Evolutionary conservation across 2,113 vertebrate genomes (phyloP), one percentile per base, ranked within the genome.

Genomic region (Cepphus grylle): DNA sequence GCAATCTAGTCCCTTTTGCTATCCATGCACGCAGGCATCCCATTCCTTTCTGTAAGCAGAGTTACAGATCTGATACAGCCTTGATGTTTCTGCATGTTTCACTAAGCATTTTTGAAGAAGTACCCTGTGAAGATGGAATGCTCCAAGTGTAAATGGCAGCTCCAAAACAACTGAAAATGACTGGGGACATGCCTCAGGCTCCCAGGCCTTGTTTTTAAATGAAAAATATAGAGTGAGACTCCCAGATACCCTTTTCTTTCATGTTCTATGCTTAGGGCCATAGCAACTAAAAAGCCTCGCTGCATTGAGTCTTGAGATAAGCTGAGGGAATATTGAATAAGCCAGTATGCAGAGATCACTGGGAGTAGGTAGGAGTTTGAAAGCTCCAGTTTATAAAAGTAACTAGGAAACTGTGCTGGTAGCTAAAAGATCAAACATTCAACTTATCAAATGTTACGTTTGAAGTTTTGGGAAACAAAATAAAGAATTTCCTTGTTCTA

Each of bases 371-470:
- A 92, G 88, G 70, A 95, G 76, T 90, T 93, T 82, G 96, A 91
- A 94, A 95, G 93, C 86, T 97, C 56, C 61, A 72, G 82, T 95
- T 97, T 96, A 91, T 94, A 93, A 83, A 97, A 91, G 94, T 93
- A 97, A 95, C 88, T 84, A 91, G 61, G 88, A 97, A 97, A 96
- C 91, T 86, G 73, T 71, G 86, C 94, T 97, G 50, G 94, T 95
- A 96, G 97, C 92, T 88, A 94, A 90, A 97, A 97, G 93, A 97
- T 97, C 96, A 97, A 97, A 95, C 86, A 32, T 82, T 90, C 74
- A 56, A 26, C 67, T 95, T 96, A 97, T 96, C 91, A 90, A 97
- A 94, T 83, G 91, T 95, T 97, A 93, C 1, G 13, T 95, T 92
- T 97, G 97, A 98, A 96, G 94, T 95, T 94, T 92, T 85, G 91